These are phyloP conservation scores for Pantherophis alleghaniensis DNA, from an alignment of 2,797 vertebrate species.

Conservation along the genomic window DNA sequence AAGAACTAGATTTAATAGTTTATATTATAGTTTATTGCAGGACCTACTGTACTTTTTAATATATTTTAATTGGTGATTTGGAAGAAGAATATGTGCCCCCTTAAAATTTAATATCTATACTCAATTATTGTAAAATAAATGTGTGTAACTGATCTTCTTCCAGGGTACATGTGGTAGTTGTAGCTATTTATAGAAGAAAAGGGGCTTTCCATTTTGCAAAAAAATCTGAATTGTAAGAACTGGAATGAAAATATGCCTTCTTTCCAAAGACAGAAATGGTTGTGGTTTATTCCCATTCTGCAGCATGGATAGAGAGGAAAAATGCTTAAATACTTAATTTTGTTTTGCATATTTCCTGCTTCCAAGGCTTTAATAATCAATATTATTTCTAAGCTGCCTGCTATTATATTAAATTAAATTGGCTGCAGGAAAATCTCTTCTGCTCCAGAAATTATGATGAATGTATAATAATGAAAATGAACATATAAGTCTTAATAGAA, in stretches of 20 bases:
- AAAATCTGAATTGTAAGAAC: not conserved
- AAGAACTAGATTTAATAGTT: not conserved
- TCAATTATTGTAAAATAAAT: not conserved
- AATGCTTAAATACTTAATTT: not conserved
- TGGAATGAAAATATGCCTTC: not conserved
- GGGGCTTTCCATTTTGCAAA: not conserved
- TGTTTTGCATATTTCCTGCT: not conserved
- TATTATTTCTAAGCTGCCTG: not conserved
- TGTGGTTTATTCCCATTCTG: not conserved
- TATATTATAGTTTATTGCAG: not conserved
- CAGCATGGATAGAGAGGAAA: not conserved
- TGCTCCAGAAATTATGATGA: not conserved
- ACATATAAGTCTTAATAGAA: not conserved
- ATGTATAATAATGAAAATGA: not conserved
- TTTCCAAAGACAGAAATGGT: not conserved
- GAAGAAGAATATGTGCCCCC: not conserved
- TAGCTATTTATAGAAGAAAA: not conserved
- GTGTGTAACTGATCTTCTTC: not conserved
- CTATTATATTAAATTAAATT: not conserved
- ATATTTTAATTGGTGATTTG: constrained; percentile 4
- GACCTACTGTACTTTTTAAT: not conserved
- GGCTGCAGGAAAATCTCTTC: not conserved
- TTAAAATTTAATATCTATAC: not conserved
- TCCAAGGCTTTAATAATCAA: not conserved
- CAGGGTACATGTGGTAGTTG: not conserved